Percentiles rank a stretch among this genome's conserved stretches.
These are phyloP conservation scores for Heliornis fulica DNA, from an alignment of 2,113 vertebrate genomes.

Conservation along the genomic window DNA sequence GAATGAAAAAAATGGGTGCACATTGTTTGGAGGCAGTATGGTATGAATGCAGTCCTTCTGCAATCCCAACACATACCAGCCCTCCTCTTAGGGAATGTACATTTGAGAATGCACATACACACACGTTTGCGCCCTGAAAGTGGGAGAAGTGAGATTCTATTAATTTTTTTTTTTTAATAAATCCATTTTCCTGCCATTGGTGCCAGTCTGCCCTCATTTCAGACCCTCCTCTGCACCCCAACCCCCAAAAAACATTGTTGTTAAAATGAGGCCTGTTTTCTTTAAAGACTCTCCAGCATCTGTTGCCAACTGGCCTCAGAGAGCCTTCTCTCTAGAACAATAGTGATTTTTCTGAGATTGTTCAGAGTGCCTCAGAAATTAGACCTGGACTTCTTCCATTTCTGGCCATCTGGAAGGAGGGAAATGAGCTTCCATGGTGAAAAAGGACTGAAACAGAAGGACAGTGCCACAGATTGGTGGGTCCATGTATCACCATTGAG, in stretches of 20 bases:
- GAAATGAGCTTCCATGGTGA: constrained; percentile 23
- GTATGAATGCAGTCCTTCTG: not conserved
- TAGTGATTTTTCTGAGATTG: constrained; percentile 54
- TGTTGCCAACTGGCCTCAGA: constrained; percentile 42
- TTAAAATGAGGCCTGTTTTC: constrained; percentile 7
- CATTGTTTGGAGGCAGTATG: not conserved
- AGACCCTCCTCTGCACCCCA: not conserved
- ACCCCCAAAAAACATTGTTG: not conserved
- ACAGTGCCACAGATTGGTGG: constrained; percentile 33
- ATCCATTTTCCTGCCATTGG: not conserved
- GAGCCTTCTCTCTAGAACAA: constrained; percentile 51
- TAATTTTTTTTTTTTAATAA: not conserved
- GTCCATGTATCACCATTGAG: not conserved
- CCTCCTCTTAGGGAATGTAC: not conserved
- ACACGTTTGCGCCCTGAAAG: not conserved
- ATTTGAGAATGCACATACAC: not conserved
- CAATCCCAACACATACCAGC: not conserved
- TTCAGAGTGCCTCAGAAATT: constrained; percentile 54
- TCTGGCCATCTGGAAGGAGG: constrained; percentile 62
- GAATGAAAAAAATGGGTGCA: not conserved
- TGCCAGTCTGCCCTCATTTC: constrained; percentile 11
- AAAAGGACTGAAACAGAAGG: constrained; percentile 12
- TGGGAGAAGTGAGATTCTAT: not conserved
- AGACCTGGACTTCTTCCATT: constrained; percentile 62
- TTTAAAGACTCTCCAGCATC: constrained; percentile 42